phyloP scores from a whole-genome alignment of 1,140 invertebrate species.

The Temnothorax nylanderi region DNA sequence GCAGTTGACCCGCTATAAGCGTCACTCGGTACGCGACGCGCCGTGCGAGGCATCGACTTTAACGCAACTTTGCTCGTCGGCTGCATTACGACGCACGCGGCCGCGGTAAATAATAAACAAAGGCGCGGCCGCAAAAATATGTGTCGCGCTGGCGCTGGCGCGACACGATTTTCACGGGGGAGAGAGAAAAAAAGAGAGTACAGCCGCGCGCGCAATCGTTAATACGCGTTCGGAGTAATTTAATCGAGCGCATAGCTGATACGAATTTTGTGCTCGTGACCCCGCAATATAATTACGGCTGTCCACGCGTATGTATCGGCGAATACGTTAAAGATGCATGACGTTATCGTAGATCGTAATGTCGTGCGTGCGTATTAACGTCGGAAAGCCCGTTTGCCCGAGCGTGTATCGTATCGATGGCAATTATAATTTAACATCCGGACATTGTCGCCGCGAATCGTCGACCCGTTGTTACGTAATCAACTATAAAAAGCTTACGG shows the following conservation, averaged over 20 bases:
- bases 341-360: conserved; percentile 48
- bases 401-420: conserved; percentile 4
- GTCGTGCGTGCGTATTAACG: conserved; percentile 15
- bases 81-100: conserved; percentile 37
- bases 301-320: conserved; percentile 29
- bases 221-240: conserved; percentile 15
- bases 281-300: conserved; percentile 32
- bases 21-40: neutral
- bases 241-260: conserved; percentile 32
- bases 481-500: conserved; percentile 20
- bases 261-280: conserved; percentile 26
- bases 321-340: conserved; percentile 54
- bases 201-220: neutral
- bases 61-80: conserved; percentile 35
- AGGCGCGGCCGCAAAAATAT: conserved; percentile 40
- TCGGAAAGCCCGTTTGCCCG: conserved; percentile 27
- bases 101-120: conserved; percentile 51
- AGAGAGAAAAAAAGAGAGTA: neutral
- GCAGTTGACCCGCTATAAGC: neutral
- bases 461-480: conserved; percentile 2
- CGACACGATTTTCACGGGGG: conserved; percentile 13
- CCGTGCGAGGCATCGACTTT: conserved; percentile 36
- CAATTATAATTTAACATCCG: conserved; percentile 48
- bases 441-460: neutral
- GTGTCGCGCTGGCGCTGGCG: neutral